These are phyloP conservation scores for Menura novaehollandiae DNA, from an alignment of 2,113 vertebrate genomes.

Conservation along the genomic window DNA sequence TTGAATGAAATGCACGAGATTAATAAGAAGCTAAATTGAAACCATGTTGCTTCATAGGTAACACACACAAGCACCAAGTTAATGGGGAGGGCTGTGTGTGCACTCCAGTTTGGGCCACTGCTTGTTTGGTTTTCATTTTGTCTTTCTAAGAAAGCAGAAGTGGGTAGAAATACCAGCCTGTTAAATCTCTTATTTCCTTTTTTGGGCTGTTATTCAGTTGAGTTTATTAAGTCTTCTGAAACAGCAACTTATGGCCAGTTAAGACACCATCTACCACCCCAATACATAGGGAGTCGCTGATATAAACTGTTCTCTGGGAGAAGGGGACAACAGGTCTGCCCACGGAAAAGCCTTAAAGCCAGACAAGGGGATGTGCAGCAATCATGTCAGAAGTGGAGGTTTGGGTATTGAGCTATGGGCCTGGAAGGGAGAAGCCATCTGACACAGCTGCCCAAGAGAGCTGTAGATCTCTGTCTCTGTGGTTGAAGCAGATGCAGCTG, in stretches of 20 bases:
- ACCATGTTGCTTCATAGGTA: constrained; percentile 71
- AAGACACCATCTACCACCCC: neutral
- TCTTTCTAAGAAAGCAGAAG: constrained; percentile 67
- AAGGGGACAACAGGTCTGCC: neutral
- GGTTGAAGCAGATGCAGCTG: neutral
- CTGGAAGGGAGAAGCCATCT: neutral
- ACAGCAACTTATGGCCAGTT: neutral
- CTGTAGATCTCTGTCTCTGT: neutral
- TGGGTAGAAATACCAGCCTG: constrained; percentile 39
- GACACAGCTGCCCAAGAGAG: neutral
- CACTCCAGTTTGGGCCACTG: constrained; percentile 13
- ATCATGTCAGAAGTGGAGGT: neutral
- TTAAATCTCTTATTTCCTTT: constrained; percentile 54
- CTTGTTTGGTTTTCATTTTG: constrained; percentile 60
- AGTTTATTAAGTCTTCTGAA: constrained; percentile 63
- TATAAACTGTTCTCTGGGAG: neutral
- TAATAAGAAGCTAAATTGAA: constrained; percentile 77
- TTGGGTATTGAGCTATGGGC: neutral
- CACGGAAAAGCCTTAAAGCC: neutral
- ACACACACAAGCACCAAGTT: constrained; percentile 40
- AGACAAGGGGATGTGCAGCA: neutral
- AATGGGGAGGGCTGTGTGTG: constrained; percentile 31
- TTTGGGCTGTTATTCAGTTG: neutral
- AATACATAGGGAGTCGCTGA: neutral
- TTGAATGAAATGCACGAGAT: constrained; percentile 68